Base-by-base conservation (phyloP, 1,140 invertebrate genomes). In the Pemphigus obesinymphae region DNA sequence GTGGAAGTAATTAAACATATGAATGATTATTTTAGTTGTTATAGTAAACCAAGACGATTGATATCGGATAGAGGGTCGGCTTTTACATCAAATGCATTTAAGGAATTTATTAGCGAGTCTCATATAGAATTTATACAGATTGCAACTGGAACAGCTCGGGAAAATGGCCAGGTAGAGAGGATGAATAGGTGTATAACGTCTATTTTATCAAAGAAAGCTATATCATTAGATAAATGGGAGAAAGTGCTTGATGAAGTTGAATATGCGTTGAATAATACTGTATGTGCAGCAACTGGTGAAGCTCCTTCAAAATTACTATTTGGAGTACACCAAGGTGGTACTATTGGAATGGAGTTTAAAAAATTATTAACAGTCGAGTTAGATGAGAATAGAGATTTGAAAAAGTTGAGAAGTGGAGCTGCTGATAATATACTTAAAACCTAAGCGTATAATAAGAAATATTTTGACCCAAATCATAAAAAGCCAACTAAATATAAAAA, bases 221-320 rank as follows among this genome's bases (percentile, higher is more conserved):
- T 37, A 5, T 34, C 15, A 3, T 37, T 61, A 63, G 82, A 20
- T 82, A 84, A 20, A 80, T 84, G 82, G 53, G 40, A 76, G 5
- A 55, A 68, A 50, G 29, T 82, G 61, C 58, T 82, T 26, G 13
- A 53, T 37, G n/a, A 80, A 6, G 68, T 83, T 4, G 82, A 84
- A 43, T 83, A 83, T 70, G 40, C 82, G 1, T 53, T 84, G 2
- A 85, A 84, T 37, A 84, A 85, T 78, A 82, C 55, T 0, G 34
- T 84, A 8, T 40, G 40, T 66, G 31, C 50, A 15, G 76, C 84
- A 0, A 85, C 84, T 1, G 72, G 82, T 5, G 40, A 68, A 10
- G 83, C 83, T 2, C 83, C 84, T 1, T 83, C 82, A 37, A 45
- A 55, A 53, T 78, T 85, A 29, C 78, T 84, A 45, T 84, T 84